Percentiles rank a stretch among this genome's conserved stretches.
phyloP scores from a whole-genome alignment of 92 coral and sea anemone species.

The Micromussa lordhowensis region DNA sequence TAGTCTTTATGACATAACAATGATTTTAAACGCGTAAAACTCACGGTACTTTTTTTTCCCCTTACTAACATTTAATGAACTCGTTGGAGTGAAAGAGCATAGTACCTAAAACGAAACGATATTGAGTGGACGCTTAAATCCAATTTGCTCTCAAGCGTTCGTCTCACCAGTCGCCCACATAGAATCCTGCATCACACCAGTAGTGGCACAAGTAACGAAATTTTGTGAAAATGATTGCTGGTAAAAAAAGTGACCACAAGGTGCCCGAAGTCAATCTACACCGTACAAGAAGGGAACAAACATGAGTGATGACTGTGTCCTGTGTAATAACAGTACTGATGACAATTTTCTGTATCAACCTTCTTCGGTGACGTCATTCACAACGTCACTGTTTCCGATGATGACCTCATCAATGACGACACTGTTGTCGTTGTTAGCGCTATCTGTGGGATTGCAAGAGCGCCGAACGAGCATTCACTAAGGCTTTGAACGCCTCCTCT shows the following conservation, averaged over 20 bases:
- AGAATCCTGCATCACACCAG: background rate
- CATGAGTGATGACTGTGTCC: background rate
- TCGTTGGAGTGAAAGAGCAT: no score
- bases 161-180: background rate
- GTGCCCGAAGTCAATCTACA: background rate
- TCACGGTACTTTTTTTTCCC: no score
- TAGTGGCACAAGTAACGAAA: background rate
- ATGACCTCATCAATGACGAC: background rate
- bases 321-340: background rate
- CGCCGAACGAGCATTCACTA: slow-evolving; percentile 90
- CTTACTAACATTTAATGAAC: no score
- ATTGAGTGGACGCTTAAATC: no score
- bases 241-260: background rate
- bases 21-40: no score
- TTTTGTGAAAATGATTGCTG: background rate
- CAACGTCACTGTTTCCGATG: background rate
- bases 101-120: no score
- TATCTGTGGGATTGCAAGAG: slow-evolving; percentile 84
- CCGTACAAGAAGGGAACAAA: background rate
- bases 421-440: background rate
- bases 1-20: no score
- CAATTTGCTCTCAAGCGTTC: background rate
- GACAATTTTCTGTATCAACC: background rate
- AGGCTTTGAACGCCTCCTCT: slow-evolving; percentile 94
- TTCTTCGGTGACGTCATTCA: background rate